Base-by-base conservation (phyloP, 2,797 vertebrate genomes). In the Danio jaintianensis region DNA sequence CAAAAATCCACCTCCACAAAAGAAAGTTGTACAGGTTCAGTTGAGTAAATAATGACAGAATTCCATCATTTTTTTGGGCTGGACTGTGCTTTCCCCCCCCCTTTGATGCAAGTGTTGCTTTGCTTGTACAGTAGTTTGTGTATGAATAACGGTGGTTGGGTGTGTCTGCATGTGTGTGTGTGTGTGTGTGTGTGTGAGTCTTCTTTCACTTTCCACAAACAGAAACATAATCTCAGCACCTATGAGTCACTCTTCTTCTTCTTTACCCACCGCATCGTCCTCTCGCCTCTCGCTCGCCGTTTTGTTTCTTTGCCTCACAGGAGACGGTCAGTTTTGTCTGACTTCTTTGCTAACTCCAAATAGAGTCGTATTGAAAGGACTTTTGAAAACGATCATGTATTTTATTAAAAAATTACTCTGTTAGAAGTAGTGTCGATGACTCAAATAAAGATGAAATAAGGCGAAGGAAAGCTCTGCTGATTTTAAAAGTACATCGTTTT, bases 191-290 rank as follows among this genome's bases (percentile, higher is more conserved):
- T 74, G 38, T 20, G 79, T 50, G 40, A 64, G 82, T 45, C n/a
- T 50, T 82, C 80, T 75, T 86, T 82, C 64, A 50, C 80, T 86
- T 81, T 86, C 85, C 85, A 81, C 74, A 75, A 75, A 68, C 73
- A 80, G 85, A 76, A 84, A 80, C 77, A 84, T 84, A 82, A 86
- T 79, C 80, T 86, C 80, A 61, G 68, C 68, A 66, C 69, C 73
- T 75, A 75, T 84, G 82, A 84, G 58, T 84, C 85, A 84, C 72
- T 47, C 36, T 68, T 72, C 75, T 73, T n/a, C n/a, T 29, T 73
- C 68, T 83, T 83, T 72, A 72, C 67, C 75, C 77, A 72, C 78
- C 82, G 71, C 75, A 72, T 71, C 59, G 59, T 66, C 68, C 45
- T 61, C 13, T 7, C 61, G 43, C 43, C 59, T 79, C 10, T 68